Percentiles rank a stretch among this genome's conserved stretches.
Evolutionary conservation across 2,888 invertebrate species (phyloP).

Genomic region (Merodon equestris): DNA sequence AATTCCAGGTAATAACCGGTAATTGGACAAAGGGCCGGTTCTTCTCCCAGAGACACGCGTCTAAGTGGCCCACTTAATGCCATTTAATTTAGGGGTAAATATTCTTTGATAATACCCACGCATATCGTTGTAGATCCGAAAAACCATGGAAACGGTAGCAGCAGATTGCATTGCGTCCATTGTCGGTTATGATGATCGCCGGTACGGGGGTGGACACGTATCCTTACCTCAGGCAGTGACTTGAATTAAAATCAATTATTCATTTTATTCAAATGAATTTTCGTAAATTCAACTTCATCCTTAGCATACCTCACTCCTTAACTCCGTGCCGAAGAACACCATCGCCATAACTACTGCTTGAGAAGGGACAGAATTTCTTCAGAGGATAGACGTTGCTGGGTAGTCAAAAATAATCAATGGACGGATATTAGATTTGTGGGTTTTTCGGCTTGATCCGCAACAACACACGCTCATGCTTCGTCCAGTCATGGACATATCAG

Average conservation of each 20-base stretch:
- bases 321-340: not conserved
- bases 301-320: not conserved
- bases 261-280: slow-evolving; percentile 66
- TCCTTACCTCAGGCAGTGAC: not conserved
- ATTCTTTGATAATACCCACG: slow-evolving; percentile 31
- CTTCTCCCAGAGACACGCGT: slow-evolving; percentile 48
- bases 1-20: slow-evolving; percentile 52
- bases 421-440: slow-evolving; percentile 62
- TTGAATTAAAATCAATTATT: slow-evolving; percentile 65
- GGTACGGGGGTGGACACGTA: not conserved
- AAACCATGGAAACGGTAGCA: not conserved
- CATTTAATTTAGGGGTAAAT: slow-evolving; percentile 57
- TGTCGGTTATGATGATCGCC: not conserved
- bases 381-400: not conserved
- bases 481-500: too few species aligned
- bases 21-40: slow-evolving; percentile 58
- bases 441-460: slow-evolving; percentile 35
- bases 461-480: too few species aligned
- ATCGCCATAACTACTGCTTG: slow-evolving; percentile 21
- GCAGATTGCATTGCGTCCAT: slow-evolving; percentile 14
- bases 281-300: slow-evolving; percentile 16
- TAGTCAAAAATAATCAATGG: slow-evolving; percentile 44
- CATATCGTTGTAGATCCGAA: slow-evolving; percentile 10
- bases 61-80: slow-evolving; percentile 51
- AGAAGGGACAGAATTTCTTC: slow-evolving; percentile 20